These are phyloP conservation scores for Pogoniulus pusillus DNA, from an alignment of 2,797 vertebrate species.

Conservation along the genomic window DNA sequence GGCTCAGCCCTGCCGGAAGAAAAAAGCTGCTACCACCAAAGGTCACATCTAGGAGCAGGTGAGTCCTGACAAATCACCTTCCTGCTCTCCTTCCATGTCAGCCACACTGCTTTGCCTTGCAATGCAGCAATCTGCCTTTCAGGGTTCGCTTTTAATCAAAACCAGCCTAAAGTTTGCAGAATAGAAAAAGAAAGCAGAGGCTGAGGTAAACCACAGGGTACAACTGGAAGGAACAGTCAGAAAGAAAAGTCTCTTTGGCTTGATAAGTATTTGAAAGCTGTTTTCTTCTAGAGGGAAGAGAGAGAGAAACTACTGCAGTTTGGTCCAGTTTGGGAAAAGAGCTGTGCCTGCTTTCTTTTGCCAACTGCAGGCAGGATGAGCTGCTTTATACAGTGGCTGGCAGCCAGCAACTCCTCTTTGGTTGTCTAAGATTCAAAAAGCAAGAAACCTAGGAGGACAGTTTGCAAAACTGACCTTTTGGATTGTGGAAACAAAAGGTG, in stretches of 20 bases:
- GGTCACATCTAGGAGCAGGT: not conserved
- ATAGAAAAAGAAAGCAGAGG: slow-evolving; percentile 39
- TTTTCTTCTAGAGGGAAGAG: not conserved
- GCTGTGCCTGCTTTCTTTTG: not conserved
- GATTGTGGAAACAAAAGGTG: not conserved
- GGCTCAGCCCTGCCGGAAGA: not conserved
- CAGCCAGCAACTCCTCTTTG: not conserved
- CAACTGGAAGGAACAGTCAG: not conserved
- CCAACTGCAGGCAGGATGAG: not conserved
- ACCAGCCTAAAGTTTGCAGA: not conserved
- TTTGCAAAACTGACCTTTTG: not conserved
- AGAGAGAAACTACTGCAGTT: not conserved
- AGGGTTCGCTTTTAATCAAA: slow-evolving; percentile 36
- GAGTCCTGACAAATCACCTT: not conserved
- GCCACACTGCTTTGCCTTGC: not conserved
- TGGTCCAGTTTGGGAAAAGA: not conserved
- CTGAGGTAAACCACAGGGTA: slow-evolving; percentile 23
- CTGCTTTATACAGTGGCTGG: not conserved
- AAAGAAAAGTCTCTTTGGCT: slow-evolving; percentile 10
- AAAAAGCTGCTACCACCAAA: slow-evolving; percentile 23
- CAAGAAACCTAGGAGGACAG: not conserved
- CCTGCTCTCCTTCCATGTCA: not conserved
- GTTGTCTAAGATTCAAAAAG: not conserved
- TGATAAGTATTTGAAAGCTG: slow-evolving; percentile 17
- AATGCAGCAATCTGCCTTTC: slow-evolving; percentile 17